Evolutionary conservation across 2,888 invertebrate genomes (phyloP).

Genomic region (Scelioninae gen. 1): DNA sequence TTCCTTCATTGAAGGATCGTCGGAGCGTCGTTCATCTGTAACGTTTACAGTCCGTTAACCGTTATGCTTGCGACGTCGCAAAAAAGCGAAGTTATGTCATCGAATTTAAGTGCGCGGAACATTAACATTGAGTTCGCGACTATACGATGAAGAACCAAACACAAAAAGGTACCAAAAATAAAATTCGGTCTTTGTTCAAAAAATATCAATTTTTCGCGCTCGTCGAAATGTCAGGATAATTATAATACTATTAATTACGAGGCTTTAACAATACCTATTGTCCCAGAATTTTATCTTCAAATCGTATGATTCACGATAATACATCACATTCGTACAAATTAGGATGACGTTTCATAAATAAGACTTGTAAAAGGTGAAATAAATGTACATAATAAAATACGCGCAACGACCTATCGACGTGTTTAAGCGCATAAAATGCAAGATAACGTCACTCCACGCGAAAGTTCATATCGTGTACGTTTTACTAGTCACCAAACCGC

Average conservation of each 20-base stretch:
- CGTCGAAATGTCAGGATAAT: constrained; percentile 38
- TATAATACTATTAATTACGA: constrained; percentile 60
- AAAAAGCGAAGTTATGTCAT: constrained; percentile 69
- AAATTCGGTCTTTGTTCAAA: too few relatives aligned
- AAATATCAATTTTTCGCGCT: constrained; percentile 14
- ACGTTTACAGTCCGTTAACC: constrained; percentile 75
- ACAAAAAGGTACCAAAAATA: too few relatives aligned
- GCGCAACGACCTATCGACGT: constrained; percentile 69
- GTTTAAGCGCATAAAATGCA: constrained; percentile 69
- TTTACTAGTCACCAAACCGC: constrained; percentile 68
- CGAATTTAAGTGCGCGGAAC: constrained; percentile 41
- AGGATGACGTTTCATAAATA: constrained; percentile 69
- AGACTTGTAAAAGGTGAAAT: constrained; percentile 68
- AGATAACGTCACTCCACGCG: constrained; percentile 69
- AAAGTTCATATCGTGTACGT: constrained; percentile 63
- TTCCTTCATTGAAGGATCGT: constrained; percentile 57
- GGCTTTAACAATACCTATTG: constrained; percentile 56
- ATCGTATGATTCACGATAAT: constrained; percentile 60
- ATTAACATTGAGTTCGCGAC: constrained; percentile 45
- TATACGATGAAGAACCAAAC: constrained; percentile 1
- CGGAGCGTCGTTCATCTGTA: constrained; percentile 73
- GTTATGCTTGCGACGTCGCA: constrained; percentile 70
- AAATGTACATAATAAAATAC: constrained; percentile 70
- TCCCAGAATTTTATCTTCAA: constrained; percentile 53
- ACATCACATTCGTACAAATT: constrained; percentile 69